A percentile compares a stretch with the other conserved stretches of the same genome.
Evolutionary conservation across 2,113 vertebrate species (phyloP).

Genomic region (Eretmochelys imbricata): DNA sequence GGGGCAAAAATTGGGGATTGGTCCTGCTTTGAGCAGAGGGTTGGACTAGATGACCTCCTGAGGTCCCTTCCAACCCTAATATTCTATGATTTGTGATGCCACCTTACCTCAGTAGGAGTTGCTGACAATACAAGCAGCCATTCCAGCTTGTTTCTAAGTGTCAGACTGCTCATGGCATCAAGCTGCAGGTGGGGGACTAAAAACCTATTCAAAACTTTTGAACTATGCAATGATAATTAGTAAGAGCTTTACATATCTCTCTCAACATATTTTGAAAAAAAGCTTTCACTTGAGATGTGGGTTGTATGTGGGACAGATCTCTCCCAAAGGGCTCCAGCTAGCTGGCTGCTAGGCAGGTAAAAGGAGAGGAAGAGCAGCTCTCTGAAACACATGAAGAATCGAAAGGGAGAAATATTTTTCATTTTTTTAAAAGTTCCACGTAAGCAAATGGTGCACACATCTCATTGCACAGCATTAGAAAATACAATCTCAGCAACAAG

Average conservation of each 20-base stretch:
- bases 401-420: background rate
- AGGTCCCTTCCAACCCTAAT: too few species aligned
- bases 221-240: background rate
- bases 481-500: background rate
- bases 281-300: background rate
- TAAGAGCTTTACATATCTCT: background rate
- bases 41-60: too few species aligned
- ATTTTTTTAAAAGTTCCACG: background rate
- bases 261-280: background rate
- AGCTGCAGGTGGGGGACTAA: constrained; percentile 22
- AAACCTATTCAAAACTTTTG: constrained; percentile 22
- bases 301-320: background rate
- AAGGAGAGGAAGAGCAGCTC: background rate
- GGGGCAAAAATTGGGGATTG: too few species aligned
- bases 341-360: background rate
- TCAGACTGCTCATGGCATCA: constrained; percentile 27
- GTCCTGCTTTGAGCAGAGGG: too few species aligned
- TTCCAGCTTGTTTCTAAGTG: constrained; percentile 17
- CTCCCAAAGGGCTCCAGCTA: background rate
- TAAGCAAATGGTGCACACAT: background rate
- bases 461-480: background rate
- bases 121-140: constrained; percentile 24
- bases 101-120: constrained; percentile 38
- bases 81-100: background rate
- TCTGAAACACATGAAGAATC: background rate